Base-by-base conservation (phyloP, 2,888 invertebrate genomes). In the Taphrorychus bicolor region DNA sequence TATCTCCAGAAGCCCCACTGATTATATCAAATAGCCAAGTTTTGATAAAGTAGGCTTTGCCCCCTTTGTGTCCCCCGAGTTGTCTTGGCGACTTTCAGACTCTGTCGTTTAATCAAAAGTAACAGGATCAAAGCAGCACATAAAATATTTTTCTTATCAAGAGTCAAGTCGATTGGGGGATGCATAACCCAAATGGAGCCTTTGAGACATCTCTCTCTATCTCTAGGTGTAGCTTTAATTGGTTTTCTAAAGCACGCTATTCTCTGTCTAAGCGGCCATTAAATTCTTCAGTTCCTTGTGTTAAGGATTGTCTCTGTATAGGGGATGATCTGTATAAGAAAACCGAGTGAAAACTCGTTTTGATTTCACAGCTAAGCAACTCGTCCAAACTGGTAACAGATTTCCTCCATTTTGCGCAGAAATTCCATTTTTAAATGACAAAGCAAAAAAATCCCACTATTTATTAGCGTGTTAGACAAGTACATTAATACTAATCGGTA, bases 401-500 rank as follows among this genome's bases (percentile, higher is more conserved):
- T 51, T 54, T 54, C 54, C 24, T 73, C 71, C 73, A 74, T 41
- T 51, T 11, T 7, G 66, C 58, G 66, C 66, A 66, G 66, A 66
- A 61, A 64, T 16, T 49, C 32, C 32, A 45, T 48, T 56, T 73
- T 73, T 69, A 70, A 45, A 45, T 45, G 17, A 45, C 17, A 45
- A 45, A 14, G 14, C 5, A 45, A 45, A 45, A 11, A 45, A 45
- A 45, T 14, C 45, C 32, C 32, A 45, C 45, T 45, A 63, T 68
- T 54, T 69, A 72, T 73, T 71, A 54, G 56, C 54, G 74, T 73
- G 75, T 74, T 77, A 77, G 49, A 59, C n/a, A 77, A 78, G 79
- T 79, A 80, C 79, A 78, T 79, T 79, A 78, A 80, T 78, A 78
- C 78, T 79, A 78, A 54, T 52, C 71, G 75, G 76, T 21, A 52